Base-by-base conservation (phyloP, 2,888 invertebrate species). In the Fragum sueziense region DNA sequence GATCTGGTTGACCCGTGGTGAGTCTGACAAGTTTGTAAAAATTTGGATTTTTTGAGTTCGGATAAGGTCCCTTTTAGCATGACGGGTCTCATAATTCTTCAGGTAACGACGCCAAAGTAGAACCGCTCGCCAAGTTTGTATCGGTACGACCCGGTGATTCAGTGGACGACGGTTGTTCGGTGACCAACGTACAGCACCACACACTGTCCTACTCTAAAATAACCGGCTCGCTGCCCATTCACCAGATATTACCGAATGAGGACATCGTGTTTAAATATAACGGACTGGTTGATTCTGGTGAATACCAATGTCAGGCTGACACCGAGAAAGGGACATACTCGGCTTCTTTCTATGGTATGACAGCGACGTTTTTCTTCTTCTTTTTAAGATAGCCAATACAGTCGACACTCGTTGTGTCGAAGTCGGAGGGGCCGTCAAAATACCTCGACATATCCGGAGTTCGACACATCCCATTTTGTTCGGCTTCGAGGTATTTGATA, bases 301-400 rank as follows among this genome's bases (percentile, higher is more conserved):
- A 83, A 22, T 80, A 83, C 31, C 77, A 80, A 37, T 83, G 82
- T 41, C 67, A 79, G 14, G 79, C 77, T 6, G 31, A 73, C 0
- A 83, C 82, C 9, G 79, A 80, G 27, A 77, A 80, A 61, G 82
- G 82, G 14, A 77, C 75, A 6, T 77, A 62, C 51, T 37, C 74
- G 2, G 79, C 82, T 2, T 77, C 79, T 0, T 83, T 83, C 59
- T 83, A 74, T 61, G 82, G 82, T 83, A 74, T n/a, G 67, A 1
- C 29, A n/a, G 47, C 47, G 4, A 14, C 20, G n/a, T n/a, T n/a
- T n/a, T n/a, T n/a, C n/a, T n/a, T n/a, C n/a, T n/a, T n/a, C n/a
- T n/a, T n/a, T n/a, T n/a, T n/a, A n/a, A n/a, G n/a, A n/a, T n/a
- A n/a, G n/a, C n/a, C n/a, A n/a, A n/a, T n/a, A n/a, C n/a, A n/a